Conservation (phyloP, 2,797 vertebrate genomes). For the Semaprochilodus insignis region DNA sequence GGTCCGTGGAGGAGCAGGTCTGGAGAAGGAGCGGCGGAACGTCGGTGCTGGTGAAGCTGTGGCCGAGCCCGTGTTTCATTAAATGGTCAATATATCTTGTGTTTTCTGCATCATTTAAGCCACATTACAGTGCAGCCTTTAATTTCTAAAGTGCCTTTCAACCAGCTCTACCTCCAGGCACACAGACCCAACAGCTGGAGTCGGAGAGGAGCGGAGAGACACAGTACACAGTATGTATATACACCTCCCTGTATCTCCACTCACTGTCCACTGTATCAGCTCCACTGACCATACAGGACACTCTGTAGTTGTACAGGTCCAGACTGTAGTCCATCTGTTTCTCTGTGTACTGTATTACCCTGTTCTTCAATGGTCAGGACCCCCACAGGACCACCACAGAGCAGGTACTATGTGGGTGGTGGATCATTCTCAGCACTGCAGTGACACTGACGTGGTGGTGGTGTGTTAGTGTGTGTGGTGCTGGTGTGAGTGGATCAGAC, state of each 20-base stretch:
- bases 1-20: conserved; percentile 37
- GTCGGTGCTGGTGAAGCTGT: neutral
- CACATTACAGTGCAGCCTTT: conserved; percentile 87
- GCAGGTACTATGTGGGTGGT: too few relatives aligned
- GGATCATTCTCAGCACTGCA: too few relatives aligned
- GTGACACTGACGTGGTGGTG: too few relatives aligned
- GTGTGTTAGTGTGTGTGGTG: too few relatives aligned
- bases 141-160: conserved; percentile 87
- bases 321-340: too few relatives aligned
- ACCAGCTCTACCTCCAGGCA: conserved; percentile 77
- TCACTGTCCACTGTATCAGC: too few relatives aligned
- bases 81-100: conserved; percentile 88
- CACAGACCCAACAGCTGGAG: conserved; percentile 53
- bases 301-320: too few relatives aligned
- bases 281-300: too few relatives aligned
- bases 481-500: too few relatives aligned
- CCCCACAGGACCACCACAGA: too few relatives aligned
- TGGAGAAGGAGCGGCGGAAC: neutral
- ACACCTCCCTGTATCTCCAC: conserved; percentile 19
- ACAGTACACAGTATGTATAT: conserved; percentile 48
- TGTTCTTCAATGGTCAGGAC: too few relatives aligned
- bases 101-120: conserved; percentile 89
- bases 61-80: conserved; percentile 76
- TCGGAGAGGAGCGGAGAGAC: conserved; percentile 15
- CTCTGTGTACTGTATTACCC: too few relatives aligned